Evolutionary conservation across 2,113 vertebrate genomes (phyloP), one percentile per base, ranked within the genome.

Genomic region (Pseudopipra pipra): DNA sequence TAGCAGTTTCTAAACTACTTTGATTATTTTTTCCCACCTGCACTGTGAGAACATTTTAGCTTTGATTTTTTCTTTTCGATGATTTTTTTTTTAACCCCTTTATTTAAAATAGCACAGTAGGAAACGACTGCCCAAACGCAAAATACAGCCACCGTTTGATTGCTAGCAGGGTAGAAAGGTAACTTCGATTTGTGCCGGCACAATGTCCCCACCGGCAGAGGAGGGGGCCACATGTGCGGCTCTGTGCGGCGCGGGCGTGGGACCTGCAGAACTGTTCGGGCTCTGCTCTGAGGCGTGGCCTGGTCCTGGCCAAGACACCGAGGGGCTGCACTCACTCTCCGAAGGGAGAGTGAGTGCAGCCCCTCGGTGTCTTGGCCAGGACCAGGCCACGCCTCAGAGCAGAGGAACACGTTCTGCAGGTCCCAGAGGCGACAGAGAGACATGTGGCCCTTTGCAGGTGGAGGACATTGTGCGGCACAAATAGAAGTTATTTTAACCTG

Each of bases 381-480:
- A 27, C 8, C 25, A 31, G 20, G 58, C 52, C 28, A n/a, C 1
- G 0, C 37, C 3, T 43, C 6, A 12, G 33, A 52, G 59, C 65
- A 30, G 52, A 9, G 35, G 33, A 52, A 12, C 6, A 0, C 4
- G 25, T 7, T 24, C 39, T 25, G 19, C 2, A 22, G 9, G 33
- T 63, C 56, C 51, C 11, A 20, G 61, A 18, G 54, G 10, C 4
- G 6, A 25, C 33, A 13, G 44, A 77, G 63, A 28, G 27, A 21
- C 33, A 5, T 31, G 25, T 1, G 0, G 27, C 71, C 8, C 54
- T 1, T 9, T 63, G 28, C 20, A 58, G 44, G 8, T 28, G 22
- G 44, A 65, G 56, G 58, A 12, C 13, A 33, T 15, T 51, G 67
- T 44, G 47, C 14, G 11, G n/a, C 47, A 7, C 61, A 43, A 65